Conservation (phyloP, 2,113 vertebrate genomes). For the Thinocorus orbignyianus region DNA sequence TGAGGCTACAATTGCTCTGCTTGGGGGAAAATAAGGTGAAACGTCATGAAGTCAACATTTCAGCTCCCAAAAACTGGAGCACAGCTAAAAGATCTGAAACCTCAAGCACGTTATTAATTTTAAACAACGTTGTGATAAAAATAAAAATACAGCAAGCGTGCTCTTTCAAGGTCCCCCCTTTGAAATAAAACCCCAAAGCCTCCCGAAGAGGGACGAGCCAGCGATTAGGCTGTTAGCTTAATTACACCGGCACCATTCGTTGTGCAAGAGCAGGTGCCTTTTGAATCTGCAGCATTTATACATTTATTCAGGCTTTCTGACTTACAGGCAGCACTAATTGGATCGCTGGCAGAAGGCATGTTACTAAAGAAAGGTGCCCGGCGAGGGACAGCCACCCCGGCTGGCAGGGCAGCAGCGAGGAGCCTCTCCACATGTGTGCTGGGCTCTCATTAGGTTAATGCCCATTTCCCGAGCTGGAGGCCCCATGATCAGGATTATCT, state of each 20-base stretch:
- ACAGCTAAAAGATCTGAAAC: neutral
- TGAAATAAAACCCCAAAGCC: neutral
- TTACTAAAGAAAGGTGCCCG: neutral
- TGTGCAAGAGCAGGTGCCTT: neutral
- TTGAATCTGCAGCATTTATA: neutral
- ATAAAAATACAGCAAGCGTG: neutral
- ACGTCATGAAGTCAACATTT: neutral
- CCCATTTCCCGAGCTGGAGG: neutral
- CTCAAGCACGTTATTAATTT: neutral
- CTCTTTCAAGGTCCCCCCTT: neutral
- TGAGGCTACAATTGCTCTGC: neutral
- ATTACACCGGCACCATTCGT: neutral
- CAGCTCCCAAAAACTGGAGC: neutral
- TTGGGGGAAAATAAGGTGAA: neutral
- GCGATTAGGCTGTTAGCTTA: neutral
- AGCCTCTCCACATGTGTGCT: neutral
- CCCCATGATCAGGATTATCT: neutral
- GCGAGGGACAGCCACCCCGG: neutral
- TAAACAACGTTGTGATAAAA: neutral
- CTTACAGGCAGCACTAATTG: neutral
- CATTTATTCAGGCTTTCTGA: neutral
- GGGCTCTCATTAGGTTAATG: neutral
- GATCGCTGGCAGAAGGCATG: neutral
- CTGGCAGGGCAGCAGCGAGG: neutral
- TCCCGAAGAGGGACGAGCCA: neutral